Evolutionary conservation across 1,140 invertebrate genomes (phyloP).

Genomic region (Anoplolepis gracilipes): DNA sequence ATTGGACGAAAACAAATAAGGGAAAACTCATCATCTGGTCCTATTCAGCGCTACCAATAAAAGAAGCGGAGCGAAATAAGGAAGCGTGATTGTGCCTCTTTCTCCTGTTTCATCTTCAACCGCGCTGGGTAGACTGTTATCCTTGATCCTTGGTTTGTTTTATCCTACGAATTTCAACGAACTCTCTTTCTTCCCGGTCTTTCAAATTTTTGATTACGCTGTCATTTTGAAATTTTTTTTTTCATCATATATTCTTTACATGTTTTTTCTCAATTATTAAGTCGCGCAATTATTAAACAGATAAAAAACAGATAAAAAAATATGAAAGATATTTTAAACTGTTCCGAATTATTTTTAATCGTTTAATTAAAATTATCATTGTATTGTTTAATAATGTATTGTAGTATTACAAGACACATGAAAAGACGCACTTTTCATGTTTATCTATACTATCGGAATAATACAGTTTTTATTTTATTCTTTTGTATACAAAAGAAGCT

Average conservation of each 20-base stretch:
- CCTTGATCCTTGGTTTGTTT: background rate
- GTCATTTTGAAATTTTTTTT: slow-evolving; percentile 1
- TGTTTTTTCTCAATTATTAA: background rate
- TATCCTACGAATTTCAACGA: slow-evolving; percentile 29
- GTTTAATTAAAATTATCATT: slow-evolving; percentile 18
- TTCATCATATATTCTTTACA: background rate
- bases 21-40: slow-evolving; percentile 74
- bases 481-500: background rate
- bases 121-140: slow-evolving; percentile 3
- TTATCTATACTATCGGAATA: background rate
- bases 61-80: slow-evolving; percentile 71
- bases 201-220: background rate
- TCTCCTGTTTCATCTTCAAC: slow-evolving; percentile 25
- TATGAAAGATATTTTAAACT: background rate
- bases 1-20: slow-evolving; percentile 77
- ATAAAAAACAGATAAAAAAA: background rate
- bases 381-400: background rate
- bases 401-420: background rate
- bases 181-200: background rate
- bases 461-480: background rate
- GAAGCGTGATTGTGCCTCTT: slow-evolving; percentile 49
- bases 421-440: background rate
- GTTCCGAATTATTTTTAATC: background rate
- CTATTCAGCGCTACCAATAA: slow-evolving; percentile 70
- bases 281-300: background rate